Base-by-base conservation (phyloP, 2,797 vertebrate species). In the Phrynocephalus vlangalii region DNA sequence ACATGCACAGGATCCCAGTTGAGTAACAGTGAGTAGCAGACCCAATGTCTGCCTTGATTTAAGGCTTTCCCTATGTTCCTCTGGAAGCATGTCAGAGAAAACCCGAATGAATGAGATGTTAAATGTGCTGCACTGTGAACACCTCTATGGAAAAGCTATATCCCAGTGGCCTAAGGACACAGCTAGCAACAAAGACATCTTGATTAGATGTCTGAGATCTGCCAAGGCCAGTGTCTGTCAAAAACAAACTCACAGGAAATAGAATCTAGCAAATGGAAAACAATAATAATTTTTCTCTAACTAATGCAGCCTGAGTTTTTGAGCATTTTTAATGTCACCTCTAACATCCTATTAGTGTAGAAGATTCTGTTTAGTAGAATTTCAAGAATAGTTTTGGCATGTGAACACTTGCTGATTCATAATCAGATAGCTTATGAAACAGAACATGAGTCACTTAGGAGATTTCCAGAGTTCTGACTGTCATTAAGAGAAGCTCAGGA, bases 381-480 rank as follows among this genome's bases (percentile, higher is more conserved):
- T n/a, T 66, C 30, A 71, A 33, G 24, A 88, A 77, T 44, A 70
- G 13, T 75, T 79, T 81, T 28, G 78, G 6, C 11, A 67, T 68
- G 78, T 1, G 50, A 82, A 83, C 24, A 77, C 48, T 80, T 85
- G 83, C 70, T 85, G 63, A 82, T 85, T 85, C 83, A 85, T 81
- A 88, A 85, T 82, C 83, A 85, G 71, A 71, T 10, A 76, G 63
- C 71, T 85, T 82, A 81, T 88, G 73, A 88, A 81, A 85, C 71
- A 52, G 30, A 81, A 80, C 7, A 81, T 68, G 71, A 81, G 87
- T 75, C 86, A 89, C 90, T 93, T 93, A 79, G 89, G 88, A 87
- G 91, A 91, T 83, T 68, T 88, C 90, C 85, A 88, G 81, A 94
- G 67, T 91, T 89, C 89, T 94, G 91, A 86, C 89, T 92, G 85